phyloP scores from a whole-genome alignment of 2,797 vertebrate species.

The Lutjanus campechanus region DNA sequence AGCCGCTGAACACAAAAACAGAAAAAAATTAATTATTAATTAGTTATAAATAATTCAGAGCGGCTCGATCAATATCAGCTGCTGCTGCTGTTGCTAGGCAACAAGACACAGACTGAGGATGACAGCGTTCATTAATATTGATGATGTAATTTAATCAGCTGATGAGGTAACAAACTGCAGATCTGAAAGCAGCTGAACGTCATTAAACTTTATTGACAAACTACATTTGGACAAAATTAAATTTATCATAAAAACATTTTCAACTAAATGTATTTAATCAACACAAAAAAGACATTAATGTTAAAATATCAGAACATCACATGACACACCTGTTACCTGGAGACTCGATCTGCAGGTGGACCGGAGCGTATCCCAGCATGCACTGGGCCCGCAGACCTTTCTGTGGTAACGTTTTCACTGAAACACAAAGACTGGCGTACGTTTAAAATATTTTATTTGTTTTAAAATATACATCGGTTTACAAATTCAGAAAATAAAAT shows the following conservation, averaged over 20 bases:
- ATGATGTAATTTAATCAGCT: conserved; percentile 10
- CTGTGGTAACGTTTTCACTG: neutral
- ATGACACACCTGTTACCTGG: neutral
- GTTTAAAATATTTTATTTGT: conserved; percentile 97
- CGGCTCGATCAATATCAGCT: conserved; percentile 54
- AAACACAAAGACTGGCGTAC: conserved; percentile 41
- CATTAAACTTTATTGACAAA: too few relatives aligned
- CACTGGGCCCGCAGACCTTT: neutral
- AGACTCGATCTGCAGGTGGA: neutral
- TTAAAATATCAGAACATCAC: neutral
- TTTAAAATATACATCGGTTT: conserved; percentile 97
- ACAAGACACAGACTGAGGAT: conserved; percentile 16
- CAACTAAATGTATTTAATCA: neutral
- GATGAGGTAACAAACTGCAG: neutral
- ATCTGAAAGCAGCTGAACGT: neutral
- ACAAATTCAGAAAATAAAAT: conserved; percentile 93
- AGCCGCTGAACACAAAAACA: conserved; percentile 25
- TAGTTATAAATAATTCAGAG: conserved; percentile 30
- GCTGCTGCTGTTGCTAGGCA: conserved; percentile 48
- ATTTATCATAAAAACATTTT: too few relatives aligned
- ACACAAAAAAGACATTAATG: neutral
- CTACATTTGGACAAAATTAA: too few relatives aligned
- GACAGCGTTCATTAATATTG: neutral
- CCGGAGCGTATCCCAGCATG: conserved; percentile 2
- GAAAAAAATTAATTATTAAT: conserved; percentile 71